Base-by-base conservation (phyloP, 2,888 invertebrate genomes). In the Athetis lepigone region DNA sequence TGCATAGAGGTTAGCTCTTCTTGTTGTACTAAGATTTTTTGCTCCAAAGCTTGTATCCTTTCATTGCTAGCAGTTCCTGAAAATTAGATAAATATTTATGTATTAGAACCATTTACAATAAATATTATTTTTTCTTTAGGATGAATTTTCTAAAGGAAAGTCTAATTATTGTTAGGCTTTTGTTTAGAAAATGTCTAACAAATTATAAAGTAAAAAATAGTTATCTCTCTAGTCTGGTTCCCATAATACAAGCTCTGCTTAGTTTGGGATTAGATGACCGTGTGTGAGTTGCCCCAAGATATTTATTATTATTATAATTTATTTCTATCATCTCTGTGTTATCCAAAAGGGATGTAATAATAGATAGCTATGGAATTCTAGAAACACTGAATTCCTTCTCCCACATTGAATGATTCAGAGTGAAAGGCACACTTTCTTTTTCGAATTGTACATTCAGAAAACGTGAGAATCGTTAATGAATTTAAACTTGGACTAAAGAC, bases 1-100 rank as follows among this genome's bases (percentile, higher is more conserved):
- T 98, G 99, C 60, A 99, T 90, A 60, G 98, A 98, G 0, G 99
- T 98, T 36, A 99, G 93, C 88, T 99, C 99, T 92, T 99, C 99
- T 87, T 99, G 98, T 85, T 98, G 97, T 13, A 96, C 95, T 69
- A 98, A 94, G 50, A 99, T 94, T 90, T 98, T 98, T 83, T 98
- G 98, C 91, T 99, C 98, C 58, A 98, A 92, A 9, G 96, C 96
- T 71, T 97, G 96, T 75, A 97, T 96, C 72, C 93, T 96, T 79
- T 96, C 96, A 77, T 95, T 95, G 54, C 80, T 85, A 33, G 77
- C 85, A 37, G 81, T 82, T 42, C 90, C 93, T 92, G 88, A 40
- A 92, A 87, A 42, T 51, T 46, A 51, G 9, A 46, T 37, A 29
- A 7, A 25, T 47, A 54, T 36, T 49, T 33, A n/a, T 45, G 18